phyloP scores from a whole-genome alignment of 2,888 invertebrate genomes.

The Chalcosyrphus nemorum region DNA sequence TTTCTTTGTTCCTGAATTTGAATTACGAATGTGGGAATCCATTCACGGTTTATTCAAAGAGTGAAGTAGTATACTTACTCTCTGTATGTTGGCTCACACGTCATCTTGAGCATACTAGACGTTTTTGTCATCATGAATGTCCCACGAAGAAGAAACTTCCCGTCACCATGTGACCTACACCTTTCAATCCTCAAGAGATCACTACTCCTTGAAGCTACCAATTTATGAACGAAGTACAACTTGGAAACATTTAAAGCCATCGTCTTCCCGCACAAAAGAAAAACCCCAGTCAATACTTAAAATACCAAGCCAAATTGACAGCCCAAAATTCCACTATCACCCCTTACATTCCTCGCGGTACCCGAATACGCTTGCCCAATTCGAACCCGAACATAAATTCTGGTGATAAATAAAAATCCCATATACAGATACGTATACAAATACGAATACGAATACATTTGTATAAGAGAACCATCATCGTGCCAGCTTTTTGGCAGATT shows the following conservation, averaged over 20 bases:
- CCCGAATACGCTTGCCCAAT: slow-evolving; percentile 15
- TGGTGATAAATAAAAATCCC: slow-evolving; percentile 52
- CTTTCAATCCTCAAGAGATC: background rate
- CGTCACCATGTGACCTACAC: slow-evolving; percentile 13
- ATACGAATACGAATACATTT: no score
- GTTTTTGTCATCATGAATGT: no score
- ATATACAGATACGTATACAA: slow-evolving; percentile 7
- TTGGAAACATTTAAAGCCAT: background rate
- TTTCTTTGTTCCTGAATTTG: no score
- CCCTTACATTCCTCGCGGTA: slow-evolving; percentile 11
- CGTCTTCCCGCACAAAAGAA: background rate
- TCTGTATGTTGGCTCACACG: no score
- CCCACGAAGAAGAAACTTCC: slow-evolving; percentile 3
- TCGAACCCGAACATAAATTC: slow-evolving; percentile 28
- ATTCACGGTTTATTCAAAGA: no score
- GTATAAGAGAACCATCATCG: background rate
- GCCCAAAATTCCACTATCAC: slow-evolving; percentile 27
- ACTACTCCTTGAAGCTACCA: background rate
- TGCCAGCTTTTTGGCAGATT: slow-evolving; percentile 7
- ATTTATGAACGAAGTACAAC: background rate
- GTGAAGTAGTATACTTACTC: no score
- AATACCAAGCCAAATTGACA: slow-evolving; percentile 43
- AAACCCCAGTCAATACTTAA: slow-evolving; percentile 14
- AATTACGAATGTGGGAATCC: no score
- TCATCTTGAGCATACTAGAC: no score